Percentiles rank a stretch among this genome's conserved stretches.
phyloP scores from a whole-genome alignment of 2,797 vertebrate genomes.

The Arnoldichthys spilopterus region DNA sequence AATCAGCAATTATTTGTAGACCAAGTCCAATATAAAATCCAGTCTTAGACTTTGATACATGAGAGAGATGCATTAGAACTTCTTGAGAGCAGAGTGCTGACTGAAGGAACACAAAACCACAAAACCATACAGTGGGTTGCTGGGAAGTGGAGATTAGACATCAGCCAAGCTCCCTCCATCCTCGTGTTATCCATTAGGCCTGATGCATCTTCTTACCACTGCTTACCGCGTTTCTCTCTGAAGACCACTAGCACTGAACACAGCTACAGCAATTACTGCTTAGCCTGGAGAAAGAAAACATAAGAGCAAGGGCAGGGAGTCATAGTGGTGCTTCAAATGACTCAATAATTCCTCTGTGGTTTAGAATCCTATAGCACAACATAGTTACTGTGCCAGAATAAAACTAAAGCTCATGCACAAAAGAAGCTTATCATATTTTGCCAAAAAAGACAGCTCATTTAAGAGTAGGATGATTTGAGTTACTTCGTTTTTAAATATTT shows the following conservation, averaged over 20 bases:
- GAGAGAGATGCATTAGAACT: slow-evolving; percentile 22
- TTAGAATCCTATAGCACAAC: neutral
- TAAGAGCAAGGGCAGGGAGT: slow-evolving; percentile 38
- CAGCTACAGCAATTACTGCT: slow-evolving; percentile 55
- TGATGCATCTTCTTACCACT: slow-evolving; percentile 24
- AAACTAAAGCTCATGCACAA: neutral
- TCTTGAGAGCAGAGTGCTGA: slow-evolving; percentile 6
- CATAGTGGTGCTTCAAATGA: neutral
- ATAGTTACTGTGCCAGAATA: neutral
- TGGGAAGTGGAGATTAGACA: slow-evolving; percentile 17
- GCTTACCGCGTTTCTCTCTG: slow-evolving; percentile 3
- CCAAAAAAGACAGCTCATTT: neutral
- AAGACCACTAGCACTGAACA: slow-evolving; percentile 43
- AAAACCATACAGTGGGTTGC: slow-evolving; percentile 51
- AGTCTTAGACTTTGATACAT: slow-evolving; percentile 15
- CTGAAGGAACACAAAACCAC: slow-evolving; percentile 53
- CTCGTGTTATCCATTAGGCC: slow-evolving; percentile 34
- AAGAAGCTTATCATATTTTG: neutral
- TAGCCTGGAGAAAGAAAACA: slow-evolving; percentile 73
- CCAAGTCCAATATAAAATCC: slow-evolving; percentile 25
- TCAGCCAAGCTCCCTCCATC: neutral
- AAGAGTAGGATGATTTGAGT: no score
- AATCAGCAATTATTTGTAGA: slow-evolving; percentile 1
- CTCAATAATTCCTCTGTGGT: neutral
- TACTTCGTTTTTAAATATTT: no score